phyloP scores from a whole-genome alignment of 1,140 invertebrate species.

The Dufourea novaeangliae region DNA sequence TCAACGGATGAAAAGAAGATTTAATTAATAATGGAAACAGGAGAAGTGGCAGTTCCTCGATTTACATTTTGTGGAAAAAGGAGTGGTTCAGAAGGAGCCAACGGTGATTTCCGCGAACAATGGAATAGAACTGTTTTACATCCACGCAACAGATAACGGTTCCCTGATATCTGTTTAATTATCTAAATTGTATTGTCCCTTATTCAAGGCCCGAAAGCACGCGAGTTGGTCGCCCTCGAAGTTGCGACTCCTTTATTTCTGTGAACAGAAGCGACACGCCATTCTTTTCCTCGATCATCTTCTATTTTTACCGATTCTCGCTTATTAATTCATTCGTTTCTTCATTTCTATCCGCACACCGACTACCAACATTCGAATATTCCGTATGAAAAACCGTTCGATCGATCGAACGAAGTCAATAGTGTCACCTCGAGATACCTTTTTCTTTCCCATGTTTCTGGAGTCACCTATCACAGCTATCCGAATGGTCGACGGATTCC shows the following conservation, averaged over 20 bases:
- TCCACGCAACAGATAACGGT: constrained; percentile 56
- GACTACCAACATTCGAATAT: too few relatives aligned
- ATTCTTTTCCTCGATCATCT: constrained; percentile 14
- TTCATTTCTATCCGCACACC: too few relatives aligned
- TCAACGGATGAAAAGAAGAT: too few relatives aligned
- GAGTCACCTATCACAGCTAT: constrained; percentile 7
- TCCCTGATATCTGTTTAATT: constrained; percentile 72
- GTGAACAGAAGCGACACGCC: constrained; percentile 14
- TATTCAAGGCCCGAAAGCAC: constrained; percentile 53
- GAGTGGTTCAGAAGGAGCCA: not conserved
- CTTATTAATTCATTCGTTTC: not conserved
- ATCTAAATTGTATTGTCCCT: constrained; percentile 73
- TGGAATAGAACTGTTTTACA: constrained; percentile 57
- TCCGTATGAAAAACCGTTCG: too few relatives aligned
- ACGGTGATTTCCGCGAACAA: constrained; percentile 34
- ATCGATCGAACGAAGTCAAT: not conserved
- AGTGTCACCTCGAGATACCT: not conserved
- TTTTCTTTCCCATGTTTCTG: not conserved
- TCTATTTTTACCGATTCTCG: not conserved
- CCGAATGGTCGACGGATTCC: not conserved
- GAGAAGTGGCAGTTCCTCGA: not conserved
- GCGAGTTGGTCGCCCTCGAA: constrained; percentile 9
- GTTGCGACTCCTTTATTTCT: constrained; percentile 16
- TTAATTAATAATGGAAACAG: too few relatives aligned
- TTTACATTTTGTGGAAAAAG: constrained; percentile 18